phyloP scores from a whole-genome alignment of 2,888 invertebrate species.

The Acanthoscelides obtectus region DNA sequence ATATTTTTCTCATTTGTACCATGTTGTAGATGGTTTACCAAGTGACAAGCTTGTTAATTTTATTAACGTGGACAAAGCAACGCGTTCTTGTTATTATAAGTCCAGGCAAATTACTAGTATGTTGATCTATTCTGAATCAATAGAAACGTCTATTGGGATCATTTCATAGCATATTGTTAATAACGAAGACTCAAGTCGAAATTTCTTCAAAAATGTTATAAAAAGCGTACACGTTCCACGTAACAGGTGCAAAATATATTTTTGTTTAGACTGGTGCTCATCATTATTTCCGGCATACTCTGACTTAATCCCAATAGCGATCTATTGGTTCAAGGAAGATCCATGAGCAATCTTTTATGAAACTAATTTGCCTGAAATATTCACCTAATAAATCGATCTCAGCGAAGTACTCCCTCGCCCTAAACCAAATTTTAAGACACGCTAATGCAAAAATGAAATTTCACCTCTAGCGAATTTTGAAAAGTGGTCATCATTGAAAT shows the following conservation, averaged over 20 bases:
- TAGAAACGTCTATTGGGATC: not conserved
- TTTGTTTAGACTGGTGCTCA: not conserved
- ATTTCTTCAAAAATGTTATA: too few species aligned
- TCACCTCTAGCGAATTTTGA: not conserved
- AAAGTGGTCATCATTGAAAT: not conserved
- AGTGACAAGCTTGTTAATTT: slow-evolving; percentile 13
- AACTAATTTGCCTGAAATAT: not conserved
- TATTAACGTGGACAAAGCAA: not conserved
- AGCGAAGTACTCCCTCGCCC: too few species aligned
- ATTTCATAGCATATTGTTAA: not conserved
- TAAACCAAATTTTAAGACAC: too few species aligned
- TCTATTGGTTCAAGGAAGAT: not conserved
- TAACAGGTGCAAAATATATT: too few species aligned
- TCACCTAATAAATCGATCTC: not conserved
- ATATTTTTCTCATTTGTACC: slow-evolving; percentile 48
- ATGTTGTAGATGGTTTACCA: slow-evolving; percentile 44
- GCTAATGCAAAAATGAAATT: too few species aligned
- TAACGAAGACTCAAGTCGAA: too few species aligned
- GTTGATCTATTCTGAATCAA: not conserved
- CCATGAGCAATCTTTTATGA: not conserved
- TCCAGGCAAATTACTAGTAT: not conserved
- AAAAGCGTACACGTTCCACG: too few species aligned
- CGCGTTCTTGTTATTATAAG: not conserved
- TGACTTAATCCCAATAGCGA: not conserved
- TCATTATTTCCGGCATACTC: not conserved